Conservation (phyloP, 2,888 invertebrate genomes). For the Gymnosoma rotundatum region DNA sequence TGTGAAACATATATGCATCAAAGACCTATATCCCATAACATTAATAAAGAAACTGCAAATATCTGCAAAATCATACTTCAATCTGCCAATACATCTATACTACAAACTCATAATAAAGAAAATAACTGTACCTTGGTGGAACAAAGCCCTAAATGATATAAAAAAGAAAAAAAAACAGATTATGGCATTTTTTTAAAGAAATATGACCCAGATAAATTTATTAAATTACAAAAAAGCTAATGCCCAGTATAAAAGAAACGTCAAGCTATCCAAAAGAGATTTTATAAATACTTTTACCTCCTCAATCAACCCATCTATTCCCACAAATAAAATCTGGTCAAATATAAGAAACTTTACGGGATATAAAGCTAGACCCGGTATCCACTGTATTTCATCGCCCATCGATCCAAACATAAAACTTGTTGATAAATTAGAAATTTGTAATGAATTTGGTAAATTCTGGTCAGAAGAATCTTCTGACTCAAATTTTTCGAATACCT, state of each 20-base stretch:
- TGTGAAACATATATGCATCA: background rate
- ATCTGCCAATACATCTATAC: background rate
- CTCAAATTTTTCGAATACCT: too few species aligned
- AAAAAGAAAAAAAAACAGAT: background rate
- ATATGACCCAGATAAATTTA: background rate
- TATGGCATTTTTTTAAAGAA: background rate
- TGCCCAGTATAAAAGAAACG: too few species aligned
- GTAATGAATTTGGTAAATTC: background rate
- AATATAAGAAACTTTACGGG: background rate
- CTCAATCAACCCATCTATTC: background rate
- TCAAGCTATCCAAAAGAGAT: background rate
- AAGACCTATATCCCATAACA: background rate
- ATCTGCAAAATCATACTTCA: constrained; percentile 6
- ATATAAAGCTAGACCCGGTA: too few species aligned
- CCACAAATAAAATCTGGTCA: background rate
- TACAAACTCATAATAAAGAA: background rate
- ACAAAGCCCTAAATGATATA: background rate
- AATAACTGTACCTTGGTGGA: background rate
- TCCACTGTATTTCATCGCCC: too few species aligned
- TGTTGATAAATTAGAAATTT: background rate
- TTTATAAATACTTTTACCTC: background rate
- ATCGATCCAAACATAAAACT: background rate
- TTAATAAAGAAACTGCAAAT: constrained; percentile 25
- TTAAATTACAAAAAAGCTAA: too few species aligned
- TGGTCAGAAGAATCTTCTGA: background rate